Evolutionary conservation across 2,797 vertebrate genomes (phyloP).

Genomic region (Bradypodion pumilum): DNA sequence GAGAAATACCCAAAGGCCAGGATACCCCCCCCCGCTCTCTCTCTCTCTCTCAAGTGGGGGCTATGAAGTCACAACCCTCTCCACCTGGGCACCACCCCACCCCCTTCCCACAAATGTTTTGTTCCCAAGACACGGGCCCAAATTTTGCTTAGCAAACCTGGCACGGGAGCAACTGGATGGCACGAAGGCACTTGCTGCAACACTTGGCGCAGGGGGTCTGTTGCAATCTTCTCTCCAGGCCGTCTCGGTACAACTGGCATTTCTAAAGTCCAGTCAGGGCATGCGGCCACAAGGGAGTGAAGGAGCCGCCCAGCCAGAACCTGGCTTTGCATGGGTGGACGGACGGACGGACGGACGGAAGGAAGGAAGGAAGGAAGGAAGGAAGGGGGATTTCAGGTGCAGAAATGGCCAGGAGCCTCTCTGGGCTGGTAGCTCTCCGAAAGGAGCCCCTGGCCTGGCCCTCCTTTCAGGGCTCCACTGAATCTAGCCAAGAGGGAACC

Average conservation of each 20-base stretch:
- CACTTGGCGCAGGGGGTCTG: too few species aligned
- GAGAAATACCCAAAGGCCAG: background rate
- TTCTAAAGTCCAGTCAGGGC: background rate
- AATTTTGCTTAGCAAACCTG: background rate
- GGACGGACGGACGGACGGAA: too few species aligned
- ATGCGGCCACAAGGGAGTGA: background rate
- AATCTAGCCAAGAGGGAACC: rapidly evolving
- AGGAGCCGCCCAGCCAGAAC: background rate
- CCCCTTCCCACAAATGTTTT: background rate
- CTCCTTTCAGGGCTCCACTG: too few species aligned
- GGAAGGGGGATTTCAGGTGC: background rate
- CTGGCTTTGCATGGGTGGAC: background rate
- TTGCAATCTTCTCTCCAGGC: too few species aligned
- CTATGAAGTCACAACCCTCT: background rate
- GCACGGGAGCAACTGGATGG: background rate
- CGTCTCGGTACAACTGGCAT: background rate
- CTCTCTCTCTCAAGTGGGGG: background rate
- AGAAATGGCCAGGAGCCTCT: too few species aligned
- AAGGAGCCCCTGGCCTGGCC: background rate
- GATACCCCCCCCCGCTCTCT: background rate
- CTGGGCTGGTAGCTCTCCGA: background rate
- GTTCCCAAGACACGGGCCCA: background rate
- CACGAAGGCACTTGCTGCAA: too few species aligned
- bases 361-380: too few species aligned
- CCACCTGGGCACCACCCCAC: too few species aligned